These are phyloP conservation scores for Gymnothorax reevesii DNA, from an alignment of 2,797 vertebrate species.

Conservation along the genomic window DNA sequence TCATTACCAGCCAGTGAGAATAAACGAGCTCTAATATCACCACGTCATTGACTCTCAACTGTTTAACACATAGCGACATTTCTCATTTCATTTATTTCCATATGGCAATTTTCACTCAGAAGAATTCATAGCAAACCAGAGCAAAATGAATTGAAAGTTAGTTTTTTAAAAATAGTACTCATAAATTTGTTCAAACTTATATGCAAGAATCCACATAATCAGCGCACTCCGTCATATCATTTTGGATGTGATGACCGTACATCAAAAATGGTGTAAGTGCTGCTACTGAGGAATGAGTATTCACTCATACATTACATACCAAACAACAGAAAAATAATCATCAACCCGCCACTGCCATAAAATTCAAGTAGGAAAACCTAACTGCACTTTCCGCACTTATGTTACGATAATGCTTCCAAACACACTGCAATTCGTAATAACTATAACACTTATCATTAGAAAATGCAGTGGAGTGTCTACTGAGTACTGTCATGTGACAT, in stretches of 20 bases:
- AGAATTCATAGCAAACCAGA: background rate
- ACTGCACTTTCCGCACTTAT: background rate
- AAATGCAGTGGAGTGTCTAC: background rate
- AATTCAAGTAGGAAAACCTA: too few species aligned
- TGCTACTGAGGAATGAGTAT: background rate
- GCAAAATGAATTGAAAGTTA: background rate
- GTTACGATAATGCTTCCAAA: background rate
- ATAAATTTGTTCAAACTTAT: background rate
- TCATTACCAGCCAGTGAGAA: background rate
- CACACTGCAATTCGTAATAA: background rate
- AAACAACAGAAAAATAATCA: background rate
- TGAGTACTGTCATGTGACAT: background rate
- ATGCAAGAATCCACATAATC: background rate
- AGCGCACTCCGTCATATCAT: background rate
- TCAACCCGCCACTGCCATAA: too few species aligned
- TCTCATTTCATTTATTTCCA: background rate
- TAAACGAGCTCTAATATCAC: background rate
- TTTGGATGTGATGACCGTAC: background rate
- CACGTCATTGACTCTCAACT: background rate
- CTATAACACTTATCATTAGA: background rate
- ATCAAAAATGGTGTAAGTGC: background rate
- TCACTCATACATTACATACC: background rate
- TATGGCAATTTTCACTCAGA: background rate
- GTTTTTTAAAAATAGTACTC: background rate
- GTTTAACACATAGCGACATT: background rate